Evolutionary conservation across 2,888 invertebrate species (phyloP).

Genomic region (Ichneumoninae sp.): DNA sequence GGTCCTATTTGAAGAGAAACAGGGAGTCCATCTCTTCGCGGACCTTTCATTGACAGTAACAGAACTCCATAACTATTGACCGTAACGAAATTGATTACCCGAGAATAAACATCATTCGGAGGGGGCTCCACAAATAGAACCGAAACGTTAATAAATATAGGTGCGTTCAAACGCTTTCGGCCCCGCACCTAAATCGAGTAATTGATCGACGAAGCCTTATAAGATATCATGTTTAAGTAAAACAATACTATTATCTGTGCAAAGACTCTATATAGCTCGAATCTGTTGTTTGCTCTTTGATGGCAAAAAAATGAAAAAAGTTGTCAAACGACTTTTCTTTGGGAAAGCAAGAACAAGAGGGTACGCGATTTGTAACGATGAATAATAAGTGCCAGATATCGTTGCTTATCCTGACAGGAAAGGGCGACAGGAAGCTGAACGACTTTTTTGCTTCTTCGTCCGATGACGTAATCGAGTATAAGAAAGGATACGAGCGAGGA

Average conservation of each 20-base stretch:
- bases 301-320: not conserved
- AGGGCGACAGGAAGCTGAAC: constrained; percentile 27
- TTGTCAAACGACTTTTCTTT: not conserved
- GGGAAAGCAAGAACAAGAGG: not conserved
- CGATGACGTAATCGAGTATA: constrained; percentile 43
- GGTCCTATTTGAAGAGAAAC: no score
- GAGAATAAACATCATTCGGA: no score
- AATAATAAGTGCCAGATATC: constrained; percentile 1
- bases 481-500: not conserved
- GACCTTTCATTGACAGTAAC: no score
- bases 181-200: no score
- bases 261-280: not conserved
- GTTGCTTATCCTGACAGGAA: constrained; percentile 1
- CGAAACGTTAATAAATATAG: no score
- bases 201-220: no score
- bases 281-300: not conserved
- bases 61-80: no score
- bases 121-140: no score
- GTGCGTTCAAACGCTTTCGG: no score
- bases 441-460: constrained; percentile 25
- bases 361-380: constrained; percentile 3
- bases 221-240: no score
- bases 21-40: no score
- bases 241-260: not conserved
- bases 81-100: no score